Percentiles rank a stretch among this genome's conserved stretches.
These are phyloP conservation scores for Paralichthys olivaceus DNA, from an alignment of 2,113 vertebrate species.

Conservation along the genomic window DNA sequence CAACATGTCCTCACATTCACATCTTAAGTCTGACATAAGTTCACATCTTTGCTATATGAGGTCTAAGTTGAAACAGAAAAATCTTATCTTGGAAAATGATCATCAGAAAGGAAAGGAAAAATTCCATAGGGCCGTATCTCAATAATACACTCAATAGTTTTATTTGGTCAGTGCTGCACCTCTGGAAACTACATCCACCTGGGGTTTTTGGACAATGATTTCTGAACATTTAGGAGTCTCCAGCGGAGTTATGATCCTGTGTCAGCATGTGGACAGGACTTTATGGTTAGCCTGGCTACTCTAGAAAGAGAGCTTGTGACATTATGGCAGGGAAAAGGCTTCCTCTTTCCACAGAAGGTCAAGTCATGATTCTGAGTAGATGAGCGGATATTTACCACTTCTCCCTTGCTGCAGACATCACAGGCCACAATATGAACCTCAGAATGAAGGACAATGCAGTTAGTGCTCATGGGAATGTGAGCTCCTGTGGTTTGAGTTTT, in stretches of 20 bases:
- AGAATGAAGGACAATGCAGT: slow-evolving; percentile 12
- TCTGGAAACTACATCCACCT: slow-evolving; percentile 40
- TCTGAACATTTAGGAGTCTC: slow-evolving; percentile 66
- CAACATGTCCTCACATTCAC: background rate
- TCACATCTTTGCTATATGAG: background rate
- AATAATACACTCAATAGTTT: slow-evolving; percentile 3
- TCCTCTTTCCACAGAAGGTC: slow-evolving; percentile 65
- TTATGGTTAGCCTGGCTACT: background rate
- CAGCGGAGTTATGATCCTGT: slow-evolving; percentile 12
- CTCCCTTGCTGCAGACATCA: slow-evolving; percentile 41
- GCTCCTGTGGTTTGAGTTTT: slow-evolving; percentile 14
- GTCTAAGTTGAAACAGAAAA: background rate
- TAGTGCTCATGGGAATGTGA: background rate
- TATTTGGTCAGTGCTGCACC: background rate
- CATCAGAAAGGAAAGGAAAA: background rate
- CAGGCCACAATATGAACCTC: slow-evolving; percentile 15
- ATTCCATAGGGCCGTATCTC: slow-evolving; percentile 15
- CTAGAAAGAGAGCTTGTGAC: background rate
- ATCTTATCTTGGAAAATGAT: background rate
- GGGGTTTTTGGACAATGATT: slow-evolving; percentile 58
- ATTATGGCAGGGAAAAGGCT: slow-evolving; percentile 16
- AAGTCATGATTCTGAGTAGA: slow-evolving; percentile 20
- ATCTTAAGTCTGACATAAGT: background rate
- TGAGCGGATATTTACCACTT: slow-evolving; percentile 57
- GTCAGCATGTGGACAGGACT: slow-evolving; percentile 11